Percentiles rank a stretch among this genome's conserved stretches.
Conservation (phyloP, 2,888 invertebrate species). For the Fragum whitleyi region DNA sequence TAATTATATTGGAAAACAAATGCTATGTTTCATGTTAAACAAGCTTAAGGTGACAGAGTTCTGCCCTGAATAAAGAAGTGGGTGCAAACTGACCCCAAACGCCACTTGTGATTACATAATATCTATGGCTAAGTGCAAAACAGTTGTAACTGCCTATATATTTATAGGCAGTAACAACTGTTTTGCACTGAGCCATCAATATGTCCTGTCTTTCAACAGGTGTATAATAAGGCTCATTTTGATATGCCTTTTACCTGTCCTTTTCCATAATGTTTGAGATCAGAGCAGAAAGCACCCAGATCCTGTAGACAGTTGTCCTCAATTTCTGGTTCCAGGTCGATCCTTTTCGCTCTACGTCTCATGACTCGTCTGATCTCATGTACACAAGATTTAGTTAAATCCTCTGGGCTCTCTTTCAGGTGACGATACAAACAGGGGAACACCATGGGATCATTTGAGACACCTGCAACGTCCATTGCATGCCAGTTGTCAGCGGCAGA, state of each 20-base stretch:
- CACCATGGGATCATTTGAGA: conserved; percentile 93
- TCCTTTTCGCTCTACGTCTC: conserved; percentile 95
- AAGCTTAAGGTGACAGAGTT: no score
- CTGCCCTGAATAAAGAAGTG: no score
- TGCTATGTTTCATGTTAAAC: no score
- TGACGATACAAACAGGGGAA: conserved; percentile 95
- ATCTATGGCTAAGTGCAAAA: no score
- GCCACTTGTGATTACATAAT: no score
- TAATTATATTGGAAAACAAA: no score
- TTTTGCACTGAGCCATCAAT: no score
- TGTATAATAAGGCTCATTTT: no score
- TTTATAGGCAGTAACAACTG: no score
- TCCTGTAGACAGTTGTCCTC: conserved; percentile 96
- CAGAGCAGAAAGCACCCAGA: conserved; percentile 92
- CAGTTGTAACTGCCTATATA: no score
- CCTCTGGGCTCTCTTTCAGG: conserved; percentile 33
- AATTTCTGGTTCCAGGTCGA: conserved; percentile 97
- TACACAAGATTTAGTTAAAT: conserved; percentile 84
- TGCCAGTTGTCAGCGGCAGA: conserved; percentile 92
- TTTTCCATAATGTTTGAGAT: conserved; percentile 89
- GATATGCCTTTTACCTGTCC: conserved; percentile 91
- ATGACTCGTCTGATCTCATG: conserved; percentile 95
- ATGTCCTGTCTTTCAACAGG: no score
- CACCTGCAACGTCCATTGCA: conserved; percentile 88
- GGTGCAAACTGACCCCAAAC: no score